A percentile compares a stretch with the other conserved stretches of the same genome.
Evolutionary conservation across 2,113 vertebrate species (phyloP).

Genomic region (Grallaria varia): DNA sequence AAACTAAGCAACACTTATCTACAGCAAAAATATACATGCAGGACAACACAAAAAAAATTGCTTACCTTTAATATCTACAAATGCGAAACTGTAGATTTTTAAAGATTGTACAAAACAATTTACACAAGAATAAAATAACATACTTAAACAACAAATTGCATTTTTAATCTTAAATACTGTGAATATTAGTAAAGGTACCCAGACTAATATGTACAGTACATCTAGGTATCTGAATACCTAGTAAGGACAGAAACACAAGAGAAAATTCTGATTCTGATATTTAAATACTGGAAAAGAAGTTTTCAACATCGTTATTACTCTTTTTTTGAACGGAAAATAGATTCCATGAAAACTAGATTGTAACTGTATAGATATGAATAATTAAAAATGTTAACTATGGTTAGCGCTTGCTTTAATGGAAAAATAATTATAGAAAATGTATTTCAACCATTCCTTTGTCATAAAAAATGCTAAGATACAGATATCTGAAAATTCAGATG

Average conservation of each 20-base stretch:
- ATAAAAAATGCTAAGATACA: constrained; percentile 65
- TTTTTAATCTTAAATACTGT: constrained; percentile 83
- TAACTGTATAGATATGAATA: constrained; percentile 67
- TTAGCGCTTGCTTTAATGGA: constrained; percentile 65
- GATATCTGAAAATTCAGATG: constrained; percentile 58
- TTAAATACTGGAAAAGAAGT: constrained; percentile 70
- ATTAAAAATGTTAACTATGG: constrained; percentile 72
- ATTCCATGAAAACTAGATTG: constrained; percentile 66
- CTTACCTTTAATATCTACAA: constrained; percentile 82
- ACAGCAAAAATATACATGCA: constrained; percentile 91
- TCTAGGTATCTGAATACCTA: constrained; percentile 68
- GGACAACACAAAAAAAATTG: constrained; percentile 77
- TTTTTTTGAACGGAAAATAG: constrained; percentile 62
- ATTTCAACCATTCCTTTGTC: constrained; percentile 60
- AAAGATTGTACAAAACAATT: constrained; percentile 82
- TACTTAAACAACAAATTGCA: constrained; percentile 79
- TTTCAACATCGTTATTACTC: constrained; percentile 46
- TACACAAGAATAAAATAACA: constrained; percentile 84
- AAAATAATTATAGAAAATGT: constrained; percentile 69
- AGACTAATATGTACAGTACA: constrained; percentile 80
- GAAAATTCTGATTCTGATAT: constrained; percentile 53
- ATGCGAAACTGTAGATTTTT: constrained; percentile 78
- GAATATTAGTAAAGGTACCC: constrained; percentile 82
- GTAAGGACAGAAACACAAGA: constrained; percentile 66
- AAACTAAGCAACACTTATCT: constrained; percentile 83